phyloP scores from a whole-genome alignment of 2,797 vertebrate species.

The Spinus olivaceus region DNA sequence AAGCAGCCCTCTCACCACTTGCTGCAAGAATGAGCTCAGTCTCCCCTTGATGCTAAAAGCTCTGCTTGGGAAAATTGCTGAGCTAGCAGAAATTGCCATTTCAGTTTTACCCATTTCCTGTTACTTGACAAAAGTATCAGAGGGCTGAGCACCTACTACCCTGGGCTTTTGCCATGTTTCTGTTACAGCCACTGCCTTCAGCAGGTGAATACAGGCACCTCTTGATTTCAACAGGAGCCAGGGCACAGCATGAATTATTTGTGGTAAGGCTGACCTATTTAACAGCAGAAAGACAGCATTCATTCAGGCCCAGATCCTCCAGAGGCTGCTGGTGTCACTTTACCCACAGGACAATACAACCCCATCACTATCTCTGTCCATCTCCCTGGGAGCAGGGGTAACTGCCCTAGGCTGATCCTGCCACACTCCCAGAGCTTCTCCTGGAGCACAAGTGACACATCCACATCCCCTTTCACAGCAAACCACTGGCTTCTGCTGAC shows the following conservation, averaged over 20 bases:
- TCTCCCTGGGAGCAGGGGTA: background rate
- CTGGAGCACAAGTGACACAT: background rate
- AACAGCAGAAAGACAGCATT: constrained; percentile 35
- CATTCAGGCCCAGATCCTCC: background rate
- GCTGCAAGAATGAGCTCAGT: background rate
- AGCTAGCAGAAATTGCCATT: background rate
- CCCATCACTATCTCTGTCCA: background rate
- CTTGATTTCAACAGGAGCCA: background rate
- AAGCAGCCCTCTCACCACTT: background rate
- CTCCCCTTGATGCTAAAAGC: background rate
- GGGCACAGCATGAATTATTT: constrained; percentile 47
- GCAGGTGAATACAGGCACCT: background rate
- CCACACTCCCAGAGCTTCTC: background rate
- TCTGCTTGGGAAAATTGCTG: background rate
- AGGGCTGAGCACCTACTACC: background rate
- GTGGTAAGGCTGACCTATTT: constrained; percentile 40
- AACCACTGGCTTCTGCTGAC: background rate
- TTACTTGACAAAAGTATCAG: background rate
- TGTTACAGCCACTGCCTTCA: background rate
- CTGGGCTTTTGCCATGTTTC: background rate
- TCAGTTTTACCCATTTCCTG: background rate
- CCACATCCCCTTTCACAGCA: background rate
- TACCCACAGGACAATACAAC: background rate
- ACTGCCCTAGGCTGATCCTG: background rate
- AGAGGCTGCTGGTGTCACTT: constrained; percentile 17